Evolutionary conservation across 2,113 vertebrate species (phyloP).

Genomic region (Recurvirostra avosetta): DNA sequence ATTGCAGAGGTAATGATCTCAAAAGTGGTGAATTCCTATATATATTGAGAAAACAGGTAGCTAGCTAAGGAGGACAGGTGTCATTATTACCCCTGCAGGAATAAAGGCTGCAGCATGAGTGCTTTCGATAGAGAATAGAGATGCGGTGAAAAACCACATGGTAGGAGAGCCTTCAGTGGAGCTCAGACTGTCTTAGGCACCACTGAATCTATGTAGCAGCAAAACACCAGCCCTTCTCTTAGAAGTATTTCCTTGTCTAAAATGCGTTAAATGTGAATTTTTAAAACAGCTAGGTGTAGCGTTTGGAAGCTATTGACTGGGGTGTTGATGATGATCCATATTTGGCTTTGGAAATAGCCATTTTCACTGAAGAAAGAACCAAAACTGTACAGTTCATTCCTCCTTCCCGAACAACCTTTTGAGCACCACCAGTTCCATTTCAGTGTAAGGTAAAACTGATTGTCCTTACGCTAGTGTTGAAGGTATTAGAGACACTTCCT

Average conservation of each 20-base stretch:
- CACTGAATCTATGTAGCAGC: fast-evolving
- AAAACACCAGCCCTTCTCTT: background rate
- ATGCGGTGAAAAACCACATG: background rate
- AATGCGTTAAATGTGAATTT: background rate
- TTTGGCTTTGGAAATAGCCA: background rate
- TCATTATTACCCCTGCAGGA: background rate
- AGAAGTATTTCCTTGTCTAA: background rate
- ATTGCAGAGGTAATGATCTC: background rate
- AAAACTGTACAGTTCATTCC: background rate
- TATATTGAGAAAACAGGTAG: background rate
- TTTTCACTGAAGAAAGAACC: background rate
- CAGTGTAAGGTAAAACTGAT: background rate
- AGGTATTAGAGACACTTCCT: background rate
- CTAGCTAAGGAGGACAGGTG: background rate
- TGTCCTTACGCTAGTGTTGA: fast-evolving
- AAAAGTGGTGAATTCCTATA: background rate
- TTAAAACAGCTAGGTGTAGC: too few species aligned
- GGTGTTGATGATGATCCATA: background rate
- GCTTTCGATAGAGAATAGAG: background rate
- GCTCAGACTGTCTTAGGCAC: background rate
- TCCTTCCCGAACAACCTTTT: background rate
- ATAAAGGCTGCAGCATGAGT: background rate
- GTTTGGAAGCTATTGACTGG: background rate
- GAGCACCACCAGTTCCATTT: background rate
- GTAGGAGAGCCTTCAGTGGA: background rate